Conservation (phyloP, 2,888 invertebrate genomes). For the Acrobasis repandana region DNA sequence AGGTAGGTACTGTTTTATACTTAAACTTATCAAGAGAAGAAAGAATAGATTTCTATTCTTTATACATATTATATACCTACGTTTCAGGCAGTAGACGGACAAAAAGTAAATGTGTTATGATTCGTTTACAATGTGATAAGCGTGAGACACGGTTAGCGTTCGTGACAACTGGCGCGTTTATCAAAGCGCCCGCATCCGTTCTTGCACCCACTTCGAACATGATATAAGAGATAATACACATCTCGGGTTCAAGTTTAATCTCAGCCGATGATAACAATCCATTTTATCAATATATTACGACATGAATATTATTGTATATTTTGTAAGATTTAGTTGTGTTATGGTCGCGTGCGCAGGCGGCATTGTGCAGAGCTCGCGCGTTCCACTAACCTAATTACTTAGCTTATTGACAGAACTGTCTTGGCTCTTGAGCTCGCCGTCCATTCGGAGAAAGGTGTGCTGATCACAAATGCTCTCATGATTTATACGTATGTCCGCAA, state of each 20-base stretch:
- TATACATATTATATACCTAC: no score
- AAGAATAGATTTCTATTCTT: no score
- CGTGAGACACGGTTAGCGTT: constrained; percentile 51
- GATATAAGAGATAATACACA: constrained; percentile 36
- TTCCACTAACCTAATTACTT: constrained; percentile 78
- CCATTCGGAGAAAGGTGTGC: constrained; percentile 51
- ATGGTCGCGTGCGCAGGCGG: constrained; percentile 50
- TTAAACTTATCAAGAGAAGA: neutral
- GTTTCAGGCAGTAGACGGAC: constrained; percentile 20
- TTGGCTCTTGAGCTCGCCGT: constrained; percentile 65
- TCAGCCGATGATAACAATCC: constrained; percentile 28
- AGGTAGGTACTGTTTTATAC: constrained; percentile 1
- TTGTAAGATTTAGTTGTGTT: constrained; percentile 37
- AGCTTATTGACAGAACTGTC: constrained; percentile 77
- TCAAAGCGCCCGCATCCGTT: constrained; percentile 43
- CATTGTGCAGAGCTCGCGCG: constrained; percentile 68
- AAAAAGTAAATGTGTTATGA: constrained; percentile 30
- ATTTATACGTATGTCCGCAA: neutral
- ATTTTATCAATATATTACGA: constrained; percentile 40
- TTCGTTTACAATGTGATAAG: constrained; percentile 55
- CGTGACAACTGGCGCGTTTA: constrained; percentile 48
- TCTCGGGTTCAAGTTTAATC: constrained; percentile 31
- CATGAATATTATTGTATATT: constrained; percentile 36
- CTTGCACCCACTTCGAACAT: constrained; percentile 24
- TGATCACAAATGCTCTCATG: constrained; percentile 27